phyloP scores from a whole-genome alignment of 92 coral and sea anemone genomes.

The Palythoa caribaeorum region DNA sequence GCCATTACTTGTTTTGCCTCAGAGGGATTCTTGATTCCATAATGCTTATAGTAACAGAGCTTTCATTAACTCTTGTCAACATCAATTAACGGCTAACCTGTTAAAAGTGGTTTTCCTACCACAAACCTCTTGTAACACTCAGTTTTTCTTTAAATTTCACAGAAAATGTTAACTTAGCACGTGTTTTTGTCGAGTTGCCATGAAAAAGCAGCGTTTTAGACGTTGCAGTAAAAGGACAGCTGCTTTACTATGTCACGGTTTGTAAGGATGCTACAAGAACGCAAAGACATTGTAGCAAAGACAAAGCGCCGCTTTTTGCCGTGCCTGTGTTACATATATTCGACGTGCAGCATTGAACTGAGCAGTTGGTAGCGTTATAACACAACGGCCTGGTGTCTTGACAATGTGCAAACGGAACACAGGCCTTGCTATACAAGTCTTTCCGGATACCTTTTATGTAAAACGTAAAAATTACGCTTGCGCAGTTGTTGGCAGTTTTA shows the following conservation, averaged over 20 bases:
- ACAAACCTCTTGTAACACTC: too few relatives aligned
- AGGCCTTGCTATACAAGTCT: constrained; percentile 46
- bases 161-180: too few relatives aligned
- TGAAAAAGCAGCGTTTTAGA: too few relatives aligned
- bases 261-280: constrained; percentile 6
- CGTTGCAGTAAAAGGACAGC: too few relatives aligned
- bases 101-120: too few relatives aligned
- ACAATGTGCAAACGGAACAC: constrained; percentile 27
- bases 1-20: not conserved
- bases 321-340: constrained; percentile 12
- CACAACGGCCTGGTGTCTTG: constrained; percentile 16
- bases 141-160: too few relatives aligned
- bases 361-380: constrained; percentile 10
- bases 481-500: constrained; percentile 49
- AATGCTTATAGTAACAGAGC: too few relatives aligned
- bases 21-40: too few relatives aligned
- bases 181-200: too few relatives aligned
- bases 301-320: not conserved
- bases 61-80: too few relatives aligned
- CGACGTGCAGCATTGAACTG: constrained; percentile 4
- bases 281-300: not conserved
- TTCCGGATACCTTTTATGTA: constrained; percentile 23
- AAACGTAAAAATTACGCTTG: constrained; percentile 44
- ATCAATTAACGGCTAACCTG: too few relatives aligned
- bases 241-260: not conserved